phyloP scores from a whole-genome alignment of 2,888 invertebrate genomes.

The Chaitophorus viminalis region DNA sequence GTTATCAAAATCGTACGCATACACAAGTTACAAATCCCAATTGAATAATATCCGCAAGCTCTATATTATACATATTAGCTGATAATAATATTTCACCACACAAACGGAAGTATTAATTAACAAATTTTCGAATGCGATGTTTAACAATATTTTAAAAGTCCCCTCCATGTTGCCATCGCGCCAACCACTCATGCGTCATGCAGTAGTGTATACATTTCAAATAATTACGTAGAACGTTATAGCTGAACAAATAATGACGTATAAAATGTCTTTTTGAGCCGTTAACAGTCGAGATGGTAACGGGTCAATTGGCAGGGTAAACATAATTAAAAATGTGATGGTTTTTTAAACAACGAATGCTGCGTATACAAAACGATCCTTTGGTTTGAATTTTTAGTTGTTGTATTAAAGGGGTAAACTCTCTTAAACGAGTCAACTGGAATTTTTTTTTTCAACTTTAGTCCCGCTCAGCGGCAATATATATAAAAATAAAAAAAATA shows the following conservation, averaged over 20 bases:
- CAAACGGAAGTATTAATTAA: constrained; percentile 32
- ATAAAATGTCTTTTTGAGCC: constrained; percentile 44
- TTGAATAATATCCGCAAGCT: constrained; percentile 25
- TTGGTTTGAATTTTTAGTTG: constrained; percentile 17
- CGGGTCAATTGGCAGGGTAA: constrained; percentile 37
- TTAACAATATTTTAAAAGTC: background rate
- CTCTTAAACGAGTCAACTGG: constrained; percentile 32
- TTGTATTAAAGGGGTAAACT: constrained; percentile 14
- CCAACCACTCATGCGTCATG: background rate
- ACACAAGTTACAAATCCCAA: constrained; percentile 30
- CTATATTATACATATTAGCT: too few relatives aligned
- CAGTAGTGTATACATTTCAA: background rate
- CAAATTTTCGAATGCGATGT: constrained; percentile 7
- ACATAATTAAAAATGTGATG: constrained; percentile 54
- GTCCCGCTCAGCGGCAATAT: background rate
- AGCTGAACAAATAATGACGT: constrained; percentile 17
- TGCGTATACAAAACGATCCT: constrained; percentile 11
- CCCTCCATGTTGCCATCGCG: background rate
- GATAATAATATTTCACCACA: constrained; percentile 1
- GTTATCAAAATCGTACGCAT: constrained; percentile 65
- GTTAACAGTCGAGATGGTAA: constrained; percentile 32
- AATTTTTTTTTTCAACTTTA: constrained; percentile 3
- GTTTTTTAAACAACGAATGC: constrained; percentile 39
- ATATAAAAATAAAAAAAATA: background rate
- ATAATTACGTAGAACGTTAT: constrained; percentile 20